Evolutionary conservation across 2,797 vertebrate species (phyloP).

Genomic region (Chromis chromis): DNA sequence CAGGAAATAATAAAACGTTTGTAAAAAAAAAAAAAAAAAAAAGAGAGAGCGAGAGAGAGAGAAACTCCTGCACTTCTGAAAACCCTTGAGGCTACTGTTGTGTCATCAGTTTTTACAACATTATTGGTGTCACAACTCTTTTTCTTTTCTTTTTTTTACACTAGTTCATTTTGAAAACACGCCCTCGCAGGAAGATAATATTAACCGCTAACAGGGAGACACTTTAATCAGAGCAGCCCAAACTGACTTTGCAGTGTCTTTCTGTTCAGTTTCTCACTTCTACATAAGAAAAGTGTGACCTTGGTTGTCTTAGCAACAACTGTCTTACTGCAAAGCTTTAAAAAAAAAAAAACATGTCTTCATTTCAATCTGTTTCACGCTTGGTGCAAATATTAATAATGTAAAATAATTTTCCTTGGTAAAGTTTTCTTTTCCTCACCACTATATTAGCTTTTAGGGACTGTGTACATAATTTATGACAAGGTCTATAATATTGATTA

Average conservation of each 20-base stretch:
- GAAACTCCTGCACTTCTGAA: too few relatives aligned
- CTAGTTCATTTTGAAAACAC: not conserved
- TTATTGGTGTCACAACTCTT: not conserved
- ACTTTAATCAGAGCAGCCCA: conserved; percentile 1
- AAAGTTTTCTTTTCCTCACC: too few relatives aligned
- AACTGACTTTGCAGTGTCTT: conserved; percentile 16
- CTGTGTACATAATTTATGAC: too few relatives aligned
- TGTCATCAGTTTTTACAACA: too few relatives aligned
- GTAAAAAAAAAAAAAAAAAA: too few relatives aligned
- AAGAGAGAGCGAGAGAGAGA: too few relatives aligned
- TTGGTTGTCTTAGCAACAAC: conserved; percentile 61
- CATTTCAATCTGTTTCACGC: too few relatives aligned
- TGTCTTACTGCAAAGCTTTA: not conserved
- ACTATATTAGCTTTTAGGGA: too few relatives aligned
- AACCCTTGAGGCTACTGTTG: too few relatives aligned
- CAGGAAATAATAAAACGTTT: not conserved
- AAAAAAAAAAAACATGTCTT: not conserved
- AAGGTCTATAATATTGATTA: too few relatives aligned
- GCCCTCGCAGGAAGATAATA: not conserved
- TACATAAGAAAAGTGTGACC: conserved; percentile 36
- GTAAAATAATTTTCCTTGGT: too few relatives aligned
- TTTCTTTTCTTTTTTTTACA: not conserved
- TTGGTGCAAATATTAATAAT: too few relatives aligned
- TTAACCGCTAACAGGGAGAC: not conserved
- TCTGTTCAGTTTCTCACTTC: conserved; percentile 2